phyloP scores from a whole-genome alignment of 2,113 vertebrate genomes.

The Tragelaphus scriptus region DNA sequence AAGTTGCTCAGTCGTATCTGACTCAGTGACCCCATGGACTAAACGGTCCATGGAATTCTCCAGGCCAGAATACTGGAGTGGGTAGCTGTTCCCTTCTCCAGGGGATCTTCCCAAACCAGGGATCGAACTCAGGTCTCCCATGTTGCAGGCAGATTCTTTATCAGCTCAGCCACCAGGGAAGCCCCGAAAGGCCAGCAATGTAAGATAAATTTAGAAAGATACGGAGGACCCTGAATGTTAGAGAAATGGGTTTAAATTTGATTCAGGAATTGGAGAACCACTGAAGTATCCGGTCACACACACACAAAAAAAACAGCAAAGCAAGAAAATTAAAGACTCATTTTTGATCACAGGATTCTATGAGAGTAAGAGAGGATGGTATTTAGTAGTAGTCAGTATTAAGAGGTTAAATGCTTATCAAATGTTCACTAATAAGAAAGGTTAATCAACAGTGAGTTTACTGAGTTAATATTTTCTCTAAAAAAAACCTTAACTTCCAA shows the following conservation, averaged over 20 bases:
- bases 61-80: neutral
- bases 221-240: neutral
- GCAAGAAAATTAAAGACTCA: neutral
- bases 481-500: neutral
- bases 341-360: neutral
- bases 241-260: neutral
- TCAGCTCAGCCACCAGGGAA: neutral
- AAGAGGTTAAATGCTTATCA: neutral
- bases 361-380: neutral
- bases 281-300: neutral
- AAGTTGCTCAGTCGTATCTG: neutral
- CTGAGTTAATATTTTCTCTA: slow-evolving; percentile 11
- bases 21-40: neutral
- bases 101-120: neutral
- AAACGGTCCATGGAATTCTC: neutral
- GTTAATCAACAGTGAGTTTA: slow-evolving; percentile 18
- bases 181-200: neutral
- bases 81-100: neutral
- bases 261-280: neutral
- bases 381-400: neutral
- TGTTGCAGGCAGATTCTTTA: neutral
- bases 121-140: accelerated
- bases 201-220: neutral
- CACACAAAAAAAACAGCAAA: neutral
- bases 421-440: neutral